Conservation (phyloP, 2,797 vertebrate species). For the Miichthys miiuy region DNA sequence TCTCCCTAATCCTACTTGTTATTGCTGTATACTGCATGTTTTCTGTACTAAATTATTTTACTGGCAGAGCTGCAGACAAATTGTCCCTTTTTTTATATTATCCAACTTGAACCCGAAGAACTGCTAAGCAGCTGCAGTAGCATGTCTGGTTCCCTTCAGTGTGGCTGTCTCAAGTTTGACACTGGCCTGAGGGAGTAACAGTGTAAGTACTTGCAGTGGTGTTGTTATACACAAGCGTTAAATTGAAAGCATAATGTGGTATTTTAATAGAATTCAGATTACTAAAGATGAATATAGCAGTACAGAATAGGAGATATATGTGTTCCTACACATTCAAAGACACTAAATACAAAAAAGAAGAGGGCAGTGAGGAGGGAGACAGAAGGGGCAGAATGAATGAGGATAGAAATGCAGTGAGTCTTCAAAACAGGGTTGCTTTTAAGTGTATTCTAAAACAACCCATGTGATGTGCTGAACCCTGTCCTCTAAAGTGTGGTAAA, state of each 20-base stretch:
- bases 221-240: slow-evolving; percentile 34
- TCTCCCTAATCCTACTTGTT: background rate
- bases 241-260: slow-evolving; percentile 54
- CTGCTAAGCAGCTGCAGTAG: slow-evolving; percentile 49
- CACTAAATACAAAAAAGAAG: background rate
- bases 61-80: slow-evolving; percentile 2
- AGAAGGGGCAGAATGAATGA: background rate
- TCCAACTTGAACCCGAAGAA: slow-evolving; percentile 16
- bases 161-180: slow-evolving; percentile 43
- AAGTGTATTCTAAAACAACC: background rate
- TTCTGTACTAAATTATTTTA: background rate
- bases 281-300: slow-evolving; percentile 5
- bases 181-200: slow-evolving; percentile 40
- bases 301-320: background rate
- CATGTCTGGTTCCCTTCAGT: slow-evolving; percentile 54
- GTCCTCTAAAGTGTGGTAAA: background rate
- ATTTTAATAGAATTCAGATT: slow-evolving; percentile 42
- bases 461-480: background rate
- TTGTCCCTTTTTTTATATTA: background rate
- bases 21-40: background rate
- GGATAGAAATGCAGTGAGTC: background rate
- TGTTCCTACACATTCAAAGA: background rate
- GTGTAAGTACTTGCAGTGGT: slow-evolving; percentile 40
- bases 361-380: background rate
- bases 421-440: background rate